Base-by-base conservation (phyloP, 2,888 invertebrate genomes). In the Erebia epiphron region DNA sequence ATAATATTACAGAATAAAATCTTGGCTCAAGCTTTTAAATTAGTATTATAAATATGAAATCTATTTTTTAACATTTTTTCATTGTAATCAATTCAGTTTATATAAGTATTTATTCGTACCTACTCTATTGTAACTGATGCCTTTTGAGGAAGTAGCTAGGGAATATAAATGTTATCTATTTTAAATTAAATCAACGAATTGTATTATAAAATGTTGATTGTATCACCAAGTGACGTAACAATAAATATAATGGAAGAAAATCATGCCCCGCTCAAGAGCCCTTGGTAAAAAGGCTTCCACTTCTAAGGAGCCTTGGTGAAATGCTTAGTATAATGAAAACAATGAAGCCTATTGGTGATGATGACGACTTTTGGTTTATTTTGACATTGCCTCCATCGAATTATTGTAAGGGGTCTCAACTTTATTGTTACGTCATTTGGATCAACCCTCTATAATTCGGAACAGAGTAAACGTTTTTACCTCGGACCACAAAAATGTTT, bases 121-220 rank as follows among this genome's bases (percentile, higher is more conserved):
- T n/a, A n/a, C 54, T 64, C 16, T 50, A 63, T 50, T 26, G n/a
- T 63, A 63, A 50, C 35, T 16, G 52, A 50, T 35, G 52, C 16
- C 54, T 65, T 52, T 66, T n/a, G 46, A 46, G 21, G 43, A 66
- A 43, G 57, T 66, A 66, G 60, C 13, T 67, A 67, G 41, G 41
- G 52, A 52, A 67, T 60, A 49, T 61, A 67, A 62, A 68, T 73
- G 63, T 71, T 68, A 68, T 65, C 49, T 65, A 57, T 49, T 69
- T 67, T 50, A 68, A 56, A 68, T 50, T 43, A 62, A 66, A 67
- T 69, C 73, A 73, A 73, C 73, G 69, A 73, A 71, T 57, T 57
- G 14, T 57, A 57, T 21, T 54, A 18, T 18, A 54, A 35, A 54
- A 16, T 54, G 52, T 16, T 52, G 52, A 52, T 52, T 52, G 1